Evolutionary conservation across 2,888 invertebrate species (phyloP), one percentile per base, ranked within the genome.

Genomic region (Dromius quadrimaculatus): DNA sequence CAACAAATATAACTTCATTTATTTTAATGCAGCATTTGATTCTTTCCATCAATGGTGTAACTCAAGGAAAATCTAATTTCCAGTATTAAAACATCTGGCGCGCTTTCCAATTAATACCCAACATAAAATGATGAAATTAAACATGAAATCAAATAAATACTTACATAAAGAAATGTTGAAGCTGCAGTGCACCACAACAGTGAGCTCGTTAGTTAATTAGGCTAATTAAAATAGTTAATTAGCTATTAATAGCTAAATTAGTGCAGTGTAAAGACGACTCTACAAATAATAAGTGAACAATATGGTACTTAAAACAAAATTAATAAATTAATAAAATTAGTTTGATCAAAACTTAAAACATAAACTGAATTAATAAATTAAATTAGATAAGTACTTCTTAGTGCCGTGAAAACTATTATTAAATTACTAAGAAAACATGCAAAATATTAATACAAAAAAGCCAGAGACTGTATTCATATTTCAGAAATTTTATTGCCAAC

Each of bases 101-200:
- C n/a, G n/a, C n/a, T n/a, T n/a, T n/a, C n/a, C n/a, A 41, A 41
- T 3, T 41, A 9, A 9, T 4, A 41, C 6, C 6, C 13, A 41
- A 4, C n/a, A 41, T 28, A 11, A 61, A 61, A 61, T 17, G 20
- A 59, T 36, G 34, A 28, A 54, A 41, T 23, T 57, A 66, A 57
- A 66, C 45, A 64, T 32, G 43, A 66, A 66, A 66, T 28, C 32
- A 38, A 54, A 54, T 20, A 65, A 65, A 68, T 68, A 68, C 68
- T 68, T 68, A 68, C 68, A 32, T 59, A 68, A 59, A 32, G 41
- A 65, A 45, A 68, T 54, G 23, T 50, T 66, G 68, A 68, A 68
- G 68, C 68, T 68, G 68, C 59, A 68, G 68, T 68, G 68, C 68
- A 68, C 68, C 68, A 68, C 68, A 68, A 50, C 47, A 65, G 32